Evolutionary conservation across 2,797 vertebrate species (phyloP), one percentile per base, ranked within the genome.

Genomic region (Furcifer pardalis): DNA sequence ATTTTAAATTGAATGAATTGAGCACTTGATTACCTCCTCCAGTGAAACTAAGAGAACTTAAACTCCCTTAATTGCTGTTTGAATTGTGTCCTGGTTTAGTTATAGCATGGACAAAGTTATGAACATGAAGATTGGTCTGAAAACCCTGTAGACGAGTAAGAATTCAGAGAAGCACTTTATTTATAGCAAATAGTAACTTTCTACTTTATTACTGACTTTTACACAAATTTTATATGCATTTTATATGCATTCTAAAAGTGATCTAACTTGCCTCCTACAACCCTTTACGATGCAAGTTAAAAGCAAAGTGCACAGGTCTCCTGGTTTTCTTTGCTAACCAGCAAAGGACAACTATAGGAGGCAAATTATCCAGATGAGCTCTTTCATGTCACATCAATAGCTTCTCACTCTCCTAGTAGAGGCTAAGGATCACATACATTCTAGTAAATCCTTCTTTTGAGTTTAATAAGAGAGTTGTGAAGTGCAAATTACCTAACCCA

Each of bases 201-300:
- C 56, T 59, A 21, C 78, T 82, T 62, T 62, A 79, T 0, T 12
- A 27, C 35, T 5, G 0, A 1, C n/a, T 59, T 0, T 1, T 56
- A 44, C 35, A 75, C 35, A 35, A 13, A n/a, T n/a, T n/a, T 49
- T 49, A 49, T 49, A 56, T 19, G 1, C 52, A 56, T 5, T 74
- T 56, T 80, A 1, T 35, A 74, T 23, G 12, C 25, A 60, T 32
- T 23, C 0, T 1, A 10, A 9, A 23, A 0, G 0, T 35, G 25
- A 37, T 0, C 62, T 75, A 59, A 44, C 56, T 46, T 27, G 21
- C 46, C 63, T 80, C 75, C 79, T 73, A 32, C 35, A 72, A 1
- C 32, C 40, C 0, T 0, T 49, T 80, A n/a, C n/a, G n/a, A n/a
- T n/a, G n/a, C n/a, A 79, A 73, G 32, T 72, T 60, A 25, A 60